These are phyloP conservation scores for Lepilemur ruficaudatus DNA, from an alignment of 2,797 vertebrate genomes.

Conservation along the genomic window DNA sequence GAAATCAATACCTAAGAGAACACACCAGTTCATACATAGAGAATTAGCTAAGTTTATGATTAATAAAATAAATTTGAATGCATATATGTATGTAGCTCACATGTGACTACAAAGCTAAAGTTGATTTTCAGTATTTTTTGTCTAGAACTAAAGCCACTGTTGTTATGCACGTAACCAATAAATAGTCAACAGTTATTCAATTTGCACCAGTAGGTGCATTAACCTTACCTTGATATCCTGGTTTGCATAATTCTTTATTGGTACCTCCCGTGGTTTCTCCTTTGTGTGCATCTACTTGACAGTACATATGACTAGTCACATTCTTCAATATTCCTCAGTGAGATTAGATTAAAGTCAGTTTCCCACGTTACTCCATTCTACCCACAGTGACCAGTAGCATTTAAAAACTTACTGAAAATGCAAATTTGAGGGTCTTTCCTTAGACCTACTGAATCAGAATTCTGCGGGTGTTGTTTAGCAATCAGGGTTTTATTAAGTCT, in stretches of 20 bases:
- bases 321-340: background rate
- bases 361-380: background rate
- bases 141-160: background rate
- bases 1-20: background rate
- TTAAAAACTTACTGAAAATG: background rate
- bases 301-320: rapidly evolving
- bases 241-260: background rate
- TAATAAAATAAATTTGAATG: background rate
- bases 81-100: background rate
- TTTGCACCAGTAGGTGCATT: background rate
- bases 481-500: background rate
- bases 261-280: too few species aligned
- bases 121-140: background rate
- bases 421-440: too few species aligned
- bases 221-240: background rate
- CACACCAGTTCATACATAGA: background rate
- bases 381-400: background rate
- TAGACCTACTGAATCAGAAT: background rate
- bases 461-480: background rate
- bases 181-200: background rate
- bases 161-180: background rate
- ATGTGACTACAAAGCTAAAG: background rate
- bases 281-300: background rate
- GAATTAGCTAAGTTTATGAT: background rate
- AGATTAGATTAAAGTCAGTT: background rate